phyloP scores from a whole-genome alignment of 1,140 invertebrate species.

The Drosophila bocqueti region DNA sequence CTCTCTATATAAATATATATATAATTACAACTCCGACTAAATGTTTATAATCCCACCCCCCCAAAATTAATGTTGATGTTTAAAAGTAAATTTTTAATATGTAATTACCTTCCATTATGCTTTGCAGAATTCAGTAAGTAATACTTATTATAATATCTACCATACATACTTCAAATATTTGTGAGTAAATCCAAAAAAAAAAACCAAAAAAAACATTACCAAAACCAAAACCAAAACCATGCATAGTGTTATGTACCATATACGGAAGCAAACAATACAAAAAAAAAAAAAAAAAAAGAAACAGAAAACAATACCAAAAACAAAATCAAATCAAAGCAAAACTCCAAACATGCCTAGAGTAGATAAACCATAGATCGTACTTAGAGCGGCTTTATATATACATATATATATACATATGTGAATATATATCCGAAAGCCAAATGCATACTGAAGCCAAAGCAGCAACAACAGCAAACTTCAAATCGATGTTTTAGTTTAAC shows the following conservation, averaged over 20 bases:
- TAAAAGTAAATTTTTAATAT: constrained; percentile 81
- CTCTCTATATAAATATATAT: constrained; percentile 34
- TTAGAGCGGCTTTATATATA: constrained; percentile 33
- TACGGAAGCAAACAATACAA: constrained; percentile 68
- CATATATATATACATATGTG: constrained; percentile 18
- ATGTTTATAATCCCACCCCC: constrained; percentile 49
- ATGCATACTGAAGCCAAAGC: constrained; percentile 36
- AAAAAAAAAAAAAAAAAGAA: background rate
- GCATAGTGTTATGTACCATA: constrained; percentile 79
- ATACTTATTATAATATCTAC: constrained; percentile 79
- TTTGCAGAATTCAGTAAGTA: constrained; percentile 85
- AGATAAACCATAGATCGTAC: constrained; percentile 43
- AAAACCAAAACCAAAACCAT: constrained; percentile 40
- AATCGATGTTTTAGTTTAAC: constrained; percentile 53
- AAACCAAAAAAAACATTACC: background rate
- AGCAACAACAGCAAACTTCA: constrained; percentile 38
- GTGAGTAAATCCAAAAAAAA: constrained; percentile 72
- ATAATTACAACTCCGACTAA: constrained; percentile 66
- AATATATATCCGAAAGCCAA: constrained; percentile 27
- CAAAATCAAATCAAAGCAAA: constrained; percentile 45
- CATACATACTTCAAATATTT: constrained; percentile 79
- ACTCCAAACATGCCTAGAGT: constrained; percentile 55
- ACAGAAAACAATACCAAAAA: constrained; percentile 9
- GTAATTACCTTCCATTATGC: constrained; percentile 84
- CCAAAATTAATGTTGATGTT: constrained; percentile 69